Percentiles rank a stretch among this genome's conserved stretches.
Conservation (phyloP, 2,888 invertebrate genomes). For the Brachylomia viminalis region DNA sequence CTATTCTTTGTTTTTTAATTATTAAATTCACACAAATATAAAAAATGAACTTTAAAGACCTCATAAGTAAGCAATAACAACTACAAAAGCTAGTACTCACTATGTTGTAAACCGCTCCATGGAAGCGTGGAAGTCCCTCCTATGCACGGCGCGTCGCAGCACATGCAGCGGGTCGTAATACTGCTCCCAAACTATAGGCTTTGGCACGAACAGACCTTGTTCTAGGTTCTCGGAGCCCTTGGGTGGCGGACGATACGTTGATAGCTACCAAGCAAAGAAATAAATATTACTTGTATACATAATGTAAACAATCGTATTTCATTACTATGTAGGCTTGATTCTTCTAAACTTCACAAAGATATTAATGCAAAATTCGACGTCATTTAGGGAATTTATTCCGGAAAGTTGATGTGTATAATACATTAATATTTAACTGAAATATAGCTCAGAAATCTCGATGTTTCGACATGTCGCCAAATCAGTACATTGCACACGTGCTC, state of each 20-base stretch:
- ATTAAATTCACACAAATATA: neutral
- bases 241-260: constrained; percentile 96
- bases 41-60: neutral
- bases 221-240: constrained; percentile 94
- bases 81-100: constrained; percentile 89
- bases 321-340: neutral
- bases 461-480: neutral
- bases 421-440: neutral
- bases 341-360: neutral
- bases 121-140: constrained; percentile 97
- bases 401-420: neutral
- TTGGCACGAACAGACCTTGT: constrained; percentile 97
- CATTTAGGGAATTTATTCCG: neutral
- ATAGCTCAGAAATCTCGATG: neutral
- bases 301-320: neutral
- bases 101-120: constrained; percentile 98
- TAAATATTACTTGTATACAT: neutral
- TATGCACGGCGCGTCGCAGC: constrained; percentile 96
- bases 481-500: neutral
- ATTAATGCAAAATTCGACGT: neutral
- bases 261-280: constrained; percentile 88
- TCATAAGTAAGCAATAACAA: neutral
- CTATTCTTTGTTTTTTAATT: too few relatives aligned
- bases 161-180: constrained; percentile 99
- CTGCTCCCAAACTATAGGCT: constrained; percentile 96